Conservation (phyloP, 2,113 vertebrate species). For the Lophura nycthemera region DNA sequence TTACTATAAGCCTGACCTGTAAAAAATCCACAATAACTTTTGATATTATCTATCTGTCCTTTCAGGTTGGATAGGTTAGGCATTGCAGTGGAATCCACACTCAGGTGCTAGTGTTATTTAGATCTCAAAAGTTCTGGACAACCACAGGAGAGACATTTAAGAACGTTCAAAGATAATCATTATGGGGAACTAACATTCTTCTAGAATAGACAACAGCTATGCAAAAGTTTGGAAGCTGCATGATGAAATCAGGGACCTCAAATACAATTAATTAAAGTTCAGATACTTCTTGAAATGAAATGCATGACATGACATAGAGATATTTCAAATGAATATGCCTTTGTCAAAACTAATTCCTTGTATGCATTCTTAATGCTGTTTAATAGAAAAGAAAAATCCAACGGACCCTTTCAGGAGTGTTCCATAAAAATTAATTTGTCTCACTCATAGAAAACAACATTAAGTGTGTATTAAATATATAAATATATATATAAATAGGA, state of each 20-base stretch:
- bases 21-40: background rate
- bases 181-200: background rate
- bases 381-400: background rate
- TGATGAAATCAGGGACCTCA: background rate
- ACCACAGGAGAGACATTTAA: background rate
- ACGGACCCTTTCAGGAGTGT: background rate
- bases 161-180: background rate
- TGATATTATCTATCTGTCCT: background rate
- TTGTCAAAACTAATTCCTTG: background rate
- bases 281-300: slow-evolving; percentile 10
- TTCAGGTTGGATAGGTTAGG: background rate
- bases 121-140: background rate
- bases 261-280: background rate
- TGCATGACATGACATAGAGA: background rate
- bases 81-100: background rate
- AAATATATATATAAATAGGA: too few relatives aligned
- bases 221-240: background rate
- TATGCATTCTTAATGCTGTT: background rate
- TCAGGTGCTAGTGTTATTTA: background rate
- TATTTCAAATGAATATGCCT: background rate
- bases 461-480: background rate
- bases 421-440: background rate
- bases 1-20: background rate
- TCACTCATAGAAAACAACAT: background rate
- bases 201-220: too few relatives aligned